Percentiles rank a stretch among this genome's conserved stretches.
phyloP scores from a whole-genome alignment of 2,888 invertebrate genomes.

The Dioctria linearis region DNA sequence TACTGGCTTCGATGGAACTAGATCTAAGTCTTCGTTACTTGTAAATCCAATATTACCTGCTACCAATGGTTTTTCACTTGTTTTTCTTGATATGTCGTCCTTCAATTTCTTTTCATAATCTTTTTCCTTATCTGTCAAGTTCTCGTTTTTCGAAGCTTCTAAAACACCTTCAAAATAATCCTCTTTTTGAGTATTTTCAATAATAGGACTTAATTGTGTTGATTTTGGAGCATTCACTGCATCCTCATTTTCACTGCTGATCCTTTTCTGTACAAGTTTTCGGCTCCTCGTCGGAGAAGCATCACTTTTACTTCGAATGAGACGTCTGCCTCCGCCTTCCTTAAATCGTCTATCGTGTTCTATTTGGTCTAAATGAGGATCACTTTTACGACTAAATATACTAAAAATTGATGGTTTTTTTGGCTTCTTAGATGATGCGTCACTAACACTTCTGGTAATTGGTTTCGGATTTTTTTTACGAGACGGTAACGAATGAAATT shows the following conservation, averaged over 20 bases:
- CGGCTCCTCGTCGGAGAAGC: slow-evolving; percentile 72
- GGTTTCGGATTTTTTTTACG: slow-evolving; percentile 74
- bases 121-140: background rate
- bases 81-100: background rate
- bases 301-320: slow-evolving; percentile 78
- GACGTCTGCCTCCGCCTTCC: slow-evolving; percentile 72
- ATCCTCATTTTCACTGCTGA: slow-evolving; percentile 76
- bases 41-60: slow-evolving; percentile 73
- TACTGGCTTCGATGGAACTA: slow-evolving; percentile 70
- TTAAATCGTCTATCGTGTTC: slow-evolving; percentile 70
- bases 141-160: slow-evolving; percentile 24
- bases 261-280: slow-evolving; percentile 72
- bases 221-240: slow-evolving; percentile 73
- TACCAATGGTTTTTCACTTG: background rate
- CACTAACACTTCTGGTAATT: slow-evolving; percentile 75
- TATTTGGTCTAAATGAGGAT: slow-evolving; percentile 71
- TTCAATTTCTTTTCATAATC: background rate
- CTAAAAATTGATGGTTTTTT: slow-evolving; percentile 79
- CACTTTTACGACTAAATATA: slow-evolving; percentile 76
- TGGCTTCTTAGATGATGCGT: slow-evolving; percentile 72
- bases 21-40: slow-evolving; percentile 71
- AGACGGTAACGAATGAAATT: slow-evolving; percentile 80
- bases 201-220: slow-evolving; percentile 84
- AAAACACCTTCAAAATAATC: slow-evolving; percentile 75
- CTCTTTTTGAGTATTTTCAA: slow-evolving; percentile 81